Conservation (phyloP, 2,888 invertebrate species). For the Caenorhabditis zanzibari region DNA sequence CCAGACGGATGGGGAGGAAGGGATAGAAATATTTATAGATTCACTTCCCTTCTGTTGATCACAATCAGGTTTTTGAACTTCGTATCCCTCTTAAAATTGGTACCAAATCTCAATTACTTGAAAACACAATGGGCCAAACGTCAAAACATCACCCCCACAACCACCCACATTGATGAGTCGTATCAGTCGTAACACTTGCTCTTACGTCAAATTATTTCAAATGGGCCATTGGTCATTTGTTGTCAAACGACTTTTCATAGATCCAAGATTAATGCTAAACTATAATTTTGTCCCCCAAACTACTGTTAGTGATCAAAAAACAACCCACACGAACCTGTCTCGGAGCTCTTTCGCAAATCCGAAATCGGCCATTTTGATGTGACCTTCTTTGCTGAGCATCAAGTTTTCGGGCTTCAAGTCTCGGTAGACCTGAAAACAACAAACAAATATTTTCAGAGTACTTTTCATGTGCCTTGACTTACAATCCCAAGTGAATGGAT, state of each 20-base stretch:
- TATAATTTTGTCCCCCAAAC: background rate
- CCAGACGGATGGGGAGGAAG: background rate
- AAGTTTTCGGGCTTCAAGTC: slow-evolving; percentile 97
- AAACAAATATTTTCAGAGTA: background rate
- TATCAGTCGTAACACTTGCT: slow-evolving; percentile 58
- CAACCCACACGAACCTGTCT: slow-evolving; percentile 87
- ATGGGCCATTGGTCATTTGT: slow-evolving; percentile 29
- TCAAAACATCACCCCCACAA: slow-evolving; percentile 61
- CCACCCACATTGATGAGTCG: slow-evolving; percentile 56
- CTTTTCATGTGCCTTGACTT: slow-evolving; percentile 42
- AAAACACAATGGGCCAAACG: slow-evolving; percentile 50
- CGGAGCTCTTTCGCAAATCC: slow-evolving; percentile 96
- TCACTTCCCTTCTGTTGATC: slow-evolving; percentile 13
- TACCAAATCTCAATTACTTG: slow-evolving; percentile 44
- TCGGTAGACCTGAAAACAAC: slow-evolving; percentile 86
- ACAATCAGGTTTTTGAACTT: slow-evolving; percentile 51
- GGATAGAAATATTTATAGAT: slow-evolving; percentile 50
- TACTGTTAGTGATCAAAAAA: background rate
- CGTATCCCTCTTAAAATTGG: slow-evolving; percentile 21
- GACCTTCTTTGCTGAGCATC: slow-evolving; percentile 93
- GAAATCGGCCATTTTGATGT: slow-evolving; percentile 97
- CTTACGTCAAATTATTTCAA: slow-evolving; percentile 31
- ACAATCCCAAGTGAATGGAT: slow-evolving; percentile 93
- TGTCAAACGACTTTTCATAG: slow-evolving; percentile 14
- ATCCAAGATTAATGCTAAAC: background rate